phyloP scores from a whole-genome alignment of 2,113 vertebrate genomes.

The Donacobius atricapilla region DNA sequence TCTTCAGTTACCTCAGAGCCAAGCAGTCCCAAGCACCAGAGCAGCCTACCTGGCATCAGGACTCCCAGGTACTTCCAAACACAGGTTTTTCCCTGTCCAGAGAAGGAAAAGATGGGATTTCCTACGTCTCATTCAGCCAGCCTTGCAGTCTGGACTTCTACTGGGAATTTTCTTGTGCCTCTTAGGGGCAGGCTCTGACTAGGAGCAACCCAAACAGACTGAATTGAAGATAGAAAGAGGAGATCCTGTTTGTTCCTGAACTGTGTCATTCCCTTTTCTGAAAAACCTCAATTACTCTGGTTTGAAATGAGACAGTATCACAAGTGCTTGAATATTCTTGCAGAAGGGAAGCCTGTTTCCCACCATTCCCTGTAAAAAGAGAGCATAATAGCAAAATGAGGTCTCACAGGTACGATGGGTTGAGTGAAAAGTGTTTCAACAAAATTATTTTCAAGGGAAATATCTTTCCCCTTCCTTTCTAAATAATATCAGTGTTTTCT shows the following conservation, averaged over 20 bases:
- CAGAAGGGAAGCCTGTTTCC: background rate
- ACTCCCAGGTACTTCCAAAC: accelerated
- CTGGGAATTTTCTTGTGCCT: background rate
- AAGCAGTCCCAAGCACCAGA: accelerated
- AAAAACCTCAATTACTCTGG: background rate
- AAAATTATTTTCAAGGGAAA: background rate
- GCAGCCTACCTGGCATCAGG: background rate
- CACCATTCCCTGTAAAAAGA: background rate
- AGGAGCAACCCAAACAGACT: background rate
- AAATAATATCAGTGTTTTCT: background rate
- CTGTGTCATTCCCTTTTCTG: background rate
- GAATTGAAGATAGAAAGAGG: background rate
- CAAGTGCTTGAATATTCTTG: background rate
- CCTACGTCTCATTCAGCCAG: background rate
- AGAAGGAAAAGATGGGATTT: background rate
- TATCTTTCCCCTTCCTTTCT: background rate
- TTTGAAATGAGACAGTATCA: background rate
- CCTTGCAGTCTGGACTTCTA: background rate
- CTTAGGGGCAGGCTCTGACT: background rate
- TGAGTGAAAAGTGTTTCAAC: background rate
- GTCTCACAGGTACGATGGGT: background rate
- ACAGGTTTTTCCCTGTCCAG: background rate
- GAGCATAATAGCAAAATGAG: background rate
- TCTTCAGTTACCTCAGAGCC: background rate
- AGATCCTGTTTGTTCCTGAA: background rate